Evolutionary conservation across 2,113 vertebrate genomes (phyloP).

Genomic region (Isurus oxyrinchus): DNA sequence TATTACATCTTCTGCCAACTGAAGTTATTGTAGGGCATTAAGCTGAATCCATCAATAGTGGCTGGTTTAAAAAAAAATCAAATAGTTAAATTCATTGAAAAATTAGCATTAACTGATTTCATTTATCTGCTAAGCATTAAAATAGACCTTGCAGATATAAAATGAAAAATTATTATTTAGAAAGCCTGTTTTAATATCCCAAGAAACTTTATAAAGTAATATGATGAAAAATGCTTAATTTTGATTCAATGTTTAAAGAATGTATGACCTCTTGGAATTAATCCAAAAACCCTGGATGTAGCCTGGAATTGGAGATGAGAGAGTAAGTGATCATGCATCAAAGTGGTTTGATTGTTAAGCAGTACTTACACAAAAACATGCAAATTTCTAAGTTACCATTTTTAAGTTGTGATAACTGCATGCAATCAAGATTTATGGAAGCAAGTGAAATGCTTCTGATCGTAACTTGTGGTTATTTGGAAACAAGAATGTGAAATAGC

Average conservation of each 20-base stretch:
- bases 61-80: neutral
- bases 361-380: neutral
- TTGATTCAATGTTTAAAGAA: neutral
- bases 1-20: constrained; percentile 27
- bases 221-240: neutral
- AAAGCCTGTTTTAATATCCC: neutral
- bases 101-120: neutral
- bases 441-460: neutral
- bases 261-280: neutral
- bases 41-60: neutral
- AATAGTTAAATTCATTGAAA: neutral
- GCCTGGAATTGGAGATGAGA: neutral
- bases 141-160: neutral
- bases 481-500: neutral
- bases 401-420: neutral
- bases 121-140: neutral
- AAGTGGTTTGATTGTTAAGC: neutral
- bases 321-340: neutral
- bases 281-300: neutral
- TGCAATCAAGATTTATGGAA: neutral
- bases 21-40: neutral
- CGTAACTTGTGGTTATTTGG: neutral
- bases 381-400: neutral
- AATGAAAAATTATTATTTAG: neutral
- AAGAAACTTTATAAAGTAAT: neutral